Evolutionary conservation across 2,888 invertebrate species (phyloP).

Genomic region (Aproaerema taeniolella): DNA sequence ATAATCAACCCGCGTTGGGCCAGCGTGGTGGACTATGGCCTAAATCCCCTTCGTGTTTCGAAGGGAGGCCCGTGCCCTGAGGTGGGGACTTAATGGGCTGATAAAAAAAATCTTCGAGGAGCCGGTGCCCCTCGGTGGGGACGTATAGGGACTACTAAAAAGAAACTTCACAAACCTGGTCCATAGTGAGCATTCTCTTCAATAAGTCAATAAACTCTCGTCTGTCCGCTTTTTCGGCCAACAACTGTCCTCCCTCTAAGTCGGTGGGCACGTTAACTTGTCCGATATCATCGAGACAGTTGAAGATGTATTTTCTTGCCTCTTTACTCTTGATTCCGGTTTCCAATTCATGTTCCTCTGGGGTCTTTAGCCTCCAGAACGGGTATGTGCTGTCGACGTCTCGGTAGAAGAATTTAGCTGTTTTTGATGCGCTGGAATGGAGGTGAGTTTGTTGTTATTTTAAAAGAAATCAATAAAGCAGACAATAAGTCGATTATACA

Average conservation of each 20-base stretch:
- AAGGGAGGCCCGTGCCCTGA: no score
- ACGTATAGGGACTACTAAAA: no score
- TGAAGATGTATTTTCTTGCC: constrained; percentile 99
- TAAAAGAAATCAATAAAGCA: no score
- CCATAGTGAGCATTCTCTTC: constrained; percentile 98
- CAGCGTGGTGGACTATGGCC: no score
- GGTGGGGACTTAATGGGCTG: no score
- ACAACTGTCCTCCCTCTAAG: constrained; percentile 95
- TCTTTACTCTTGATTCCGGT: constrained; percentile 99
- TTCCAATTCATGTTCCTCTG: constrained; percentile 98
- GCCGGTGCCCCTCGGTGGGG: no score
- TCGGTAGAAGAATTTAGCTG: constrained; percentile 98
- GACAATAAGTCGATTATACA: no score
- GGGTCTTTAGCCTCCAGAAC: constrained; percentile 93
- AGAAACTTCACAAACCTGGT: constrained; percentile 82
- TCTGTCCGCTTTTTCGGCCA: constrained; percentile 98
- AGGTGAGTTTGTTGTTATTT: no score
- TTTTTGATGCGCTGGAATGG: constrained; percentile 94
- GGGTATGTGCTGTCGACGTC: constrained; percentile 95
- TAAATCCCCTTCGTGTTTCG: no score
- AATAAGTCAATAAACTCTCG: constrained; percentile 98
- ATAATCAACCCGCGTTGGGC: no score
- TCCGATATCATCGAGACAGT: constrained; percentile 98
- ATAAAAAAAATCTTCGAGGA: no score
- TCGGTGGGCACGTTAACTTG: constrained; percentile 96